A percentile compares a stretch with the other conserved stretches of the same genome.
These are phyloP conservation scores for Drosophila suzukii DNA, from an alignment of 1,140 invertebrate species.

Conservation along the genomic window DNA sequence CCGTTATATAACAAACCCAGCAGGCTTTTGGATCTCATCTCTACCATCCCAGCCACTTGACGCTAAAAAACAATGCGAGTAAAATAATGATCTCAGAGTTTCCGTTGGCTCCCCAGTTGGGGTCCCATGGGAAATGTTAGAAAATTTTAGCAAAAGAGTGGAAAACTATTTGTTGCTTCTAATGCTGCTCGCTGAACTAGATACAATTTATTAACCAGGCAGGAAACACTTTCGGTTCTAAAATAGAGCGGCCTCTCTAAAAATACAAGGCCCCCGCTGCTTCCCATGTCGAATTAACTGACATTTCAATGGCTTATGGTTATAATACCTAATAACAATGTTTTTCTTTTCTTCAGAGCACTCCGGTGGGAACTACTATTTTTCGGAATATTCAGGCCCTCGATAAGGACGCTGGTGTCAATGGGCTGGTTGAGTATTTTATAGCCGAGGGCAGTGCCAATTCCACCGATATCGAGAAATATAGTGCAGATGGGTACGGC, in stretches of 20 bases:
- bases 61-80: constrained; percentile 31
- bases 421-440: constrained; percentile 93
- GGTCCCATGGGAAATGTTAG: constrained; percentile 16
- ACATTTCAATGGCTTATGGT: constrained; percentile 2
- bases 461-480: constrained; percentile 86
- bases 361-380: constrained; percentile 93
- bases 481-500: constrained; percentile 91
- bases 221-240: constrained; percentile 13
- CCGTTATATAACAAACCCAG: constrained; percentile 72
- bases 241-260: background rate
- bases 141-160: background rate
- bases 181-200: background rate
- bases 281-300: constrained; percentile 16
- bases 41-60: constrained; percentile 11
- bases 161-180: background rate
- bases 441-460: constrained; percentile 87
- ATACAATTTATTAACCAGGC: background rate
- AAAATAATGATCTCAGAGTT: constrained; percentile 29
- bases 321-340: background rate
- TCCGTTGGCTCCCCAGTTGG: constrained; percentile 31
- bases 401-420: constrained; percentile 94
- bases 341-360: constrained; percentile 87
- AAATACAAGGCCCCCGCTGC: background rate
- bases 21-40: constrained; percentile 23
- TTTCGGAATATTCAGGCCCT: constrained; percentile 93